Evolutionary conservation across 1,140 invertebrate genomes (phyloP), one percentile per base, ranked within the genome.

Genomic region (Formica selysi): DNA sequence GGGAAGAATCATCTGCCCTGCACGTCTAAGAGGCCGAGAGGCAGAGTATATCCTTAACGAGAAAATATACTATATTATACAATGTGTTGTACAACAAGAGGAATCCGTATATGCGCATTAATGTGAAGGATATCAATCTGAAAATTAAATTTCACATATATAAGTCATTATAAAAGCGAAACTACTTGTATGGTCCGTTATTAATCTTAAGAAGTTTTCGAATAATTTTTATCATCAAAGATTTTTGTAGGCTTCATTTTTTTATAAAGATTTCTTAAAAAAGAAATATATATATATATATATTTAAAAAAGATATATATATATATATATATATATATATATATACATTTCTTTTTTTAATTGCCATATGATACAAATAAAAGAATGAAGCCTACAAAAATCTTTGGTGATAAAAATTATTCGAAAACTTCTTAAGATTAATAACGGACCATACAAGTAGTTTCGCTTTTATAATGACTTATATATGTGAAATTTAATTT

Each of bases 1-100:
- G 89, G 89, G 89, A 90, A 64, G 89, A 67, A 87, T 85, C 90
- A 88, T 90, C 89, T 87, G 44, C 70, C 81, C 65, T 76, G 51
- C 73, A 73, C 83, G 41, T 32, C 67, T 38, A 65, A 38, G 36
- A 76, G 29, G 54, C 54, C 85, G 87, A 57, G 61, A 16, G 16
- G 74, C 54, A 62, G 54, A 61, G 44, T 29, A 41, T 38, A 16
- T 26, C 41, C 67, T 89, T 86, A 85, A 76, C 76, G 87, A 78
- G 76, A 67, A 76, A 87, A 67, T 85, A 67, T 67, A 51, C 48
- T 51, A 44, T 65, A 76, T 57, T 65, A 13, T 44, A 65, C 41
- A 32, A 16, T 41, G 4, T 51, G 59, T 74, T 54, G n/a, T 38
- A 26, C 44, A 41, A 19, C 16, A 19, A 51, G 54, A 62, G 3